Conservation (phyloP, 2,797 vertebrate species). For the Peromyscus attwateri region DNA sequence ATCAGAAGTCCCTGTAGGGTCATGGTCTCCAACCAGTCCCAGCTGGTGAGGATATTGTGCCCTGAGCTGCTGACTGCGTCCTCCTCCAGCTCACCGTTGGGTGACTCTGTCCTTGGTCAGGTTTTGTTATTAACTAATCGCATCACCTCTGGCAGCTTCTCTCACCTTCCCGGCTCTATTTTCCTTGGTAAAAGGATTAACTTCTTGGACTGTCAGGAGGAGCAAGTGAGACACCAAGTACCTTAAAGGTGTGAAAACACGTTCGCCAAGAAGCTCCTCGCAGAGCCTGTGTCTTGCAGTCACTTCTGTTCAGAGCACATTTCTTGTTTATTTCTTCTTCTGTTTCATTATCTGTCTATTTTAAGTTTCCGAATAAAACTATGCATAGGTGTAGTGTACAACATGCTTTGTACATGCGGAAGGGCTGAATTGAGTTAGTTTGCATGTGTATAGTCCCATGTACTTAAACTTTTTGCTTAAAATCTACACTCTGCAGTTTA, state of each 20-base stretch:
- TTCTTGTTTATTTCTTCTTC: constrained; percentile 6
- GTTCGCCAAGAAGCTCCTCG: neutral
- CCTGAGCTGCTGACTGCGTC: neutral
- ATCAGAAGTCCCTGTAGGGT: neutral
- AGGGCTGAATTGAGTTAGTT: neutral
- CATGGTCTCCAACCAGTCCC: neutral
- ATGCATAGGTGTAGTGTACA: too few species aligned
- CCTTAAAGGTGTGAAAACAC: constrained; percentile 66
- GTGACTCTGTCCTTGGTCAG: neutral
- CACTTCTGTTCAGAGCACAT: neutral
- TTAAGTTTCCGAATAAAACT: neutral
- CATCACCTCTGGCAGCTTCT: neutral
- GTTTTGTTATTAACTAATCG: neutral
- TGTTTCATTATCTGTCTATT: neutral
- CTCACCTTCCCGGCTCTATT: neutral
- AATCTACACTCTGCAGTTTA: neutral
- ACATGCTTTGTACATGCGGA: neutral
- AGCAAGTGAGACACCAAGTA: neutral
- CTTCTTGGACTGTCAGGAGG: constrained; percentile 39
- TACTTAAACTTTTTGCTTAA: neutral
- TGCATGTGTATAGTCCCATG: neutral
- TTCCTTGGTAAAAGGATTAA: constrained; percentile 61
- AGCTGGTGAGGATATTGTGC: fast-evolving
- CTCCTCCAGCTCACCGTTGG: neutral
- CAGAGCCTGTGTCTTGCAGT: neutral